phyloP scores from a whole-genome alignment of 2,888 invertebrate genomes.

The Amphimallon solstitiale region DNA sequence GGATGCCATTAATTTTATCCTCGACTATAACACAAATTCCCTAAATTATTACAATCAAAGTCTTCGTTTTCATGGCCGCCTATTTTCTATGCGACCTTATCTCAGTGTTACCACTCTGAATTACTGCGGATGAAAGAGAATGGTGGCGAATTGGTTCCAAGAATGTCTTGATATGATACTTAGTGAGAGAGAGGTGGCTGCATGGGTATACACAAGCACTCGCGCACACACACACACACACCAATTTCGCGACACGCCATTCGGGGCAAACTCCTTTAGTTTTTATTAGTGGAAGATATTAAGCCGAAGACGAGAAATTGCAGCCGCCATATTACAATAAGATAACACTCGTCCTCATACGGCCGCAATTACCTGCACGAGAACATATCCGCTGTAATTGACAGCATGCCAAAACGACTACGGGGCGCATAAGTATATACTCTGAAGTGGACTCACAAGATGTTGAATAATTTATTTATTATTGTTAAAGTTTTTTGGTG shows the following conservation, averaged over 20 bases:
- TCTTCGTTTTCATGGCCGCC: constrained; percentile 17
- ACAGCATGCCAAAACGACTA: constrained; percentile 31
- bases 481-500: constrained; percentile 16
- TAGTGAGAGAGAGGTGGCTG: constrained; percentile 1
- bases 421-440: constrained; percentile 18
- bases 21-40: constrained; percentile 19
- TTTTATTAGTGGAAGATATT: constrained; percentile 32
- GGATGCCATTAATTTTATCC: not conserved
- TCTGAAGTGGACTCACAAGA: constrained; percentile 23
- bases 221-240: not conserved
- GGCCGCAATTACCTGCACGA: constrained; percentile 31
- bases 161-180: constrained; percentile 24
- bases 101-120: constrained; percentile 14
- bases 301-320: constrained; percentile 31
- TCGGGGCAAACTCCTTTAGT: constrained; percentile 29
- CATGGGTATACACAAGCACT: not conserved
- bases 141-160: constrained; percentile 25
- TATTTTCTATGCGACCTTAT: constrained; percentile 23
- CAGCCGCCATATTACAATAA: constrained; percentile 31
- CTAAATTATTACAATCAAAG: constrained; percentile 22
- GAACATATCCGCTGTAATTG: constrained; percentile 29
- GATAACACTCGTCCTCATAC: constrained; percentile 29
- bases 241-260: constrained; percentile 27
- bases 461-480: constrained; percentile 31
- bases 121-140: constrained; percentile 8